Percentiles rank a stretch among this genome's conserved stretches.
Conservation (phyloP, 1,140 invertebrate species). For the Tribolium castaneum region DNA sequence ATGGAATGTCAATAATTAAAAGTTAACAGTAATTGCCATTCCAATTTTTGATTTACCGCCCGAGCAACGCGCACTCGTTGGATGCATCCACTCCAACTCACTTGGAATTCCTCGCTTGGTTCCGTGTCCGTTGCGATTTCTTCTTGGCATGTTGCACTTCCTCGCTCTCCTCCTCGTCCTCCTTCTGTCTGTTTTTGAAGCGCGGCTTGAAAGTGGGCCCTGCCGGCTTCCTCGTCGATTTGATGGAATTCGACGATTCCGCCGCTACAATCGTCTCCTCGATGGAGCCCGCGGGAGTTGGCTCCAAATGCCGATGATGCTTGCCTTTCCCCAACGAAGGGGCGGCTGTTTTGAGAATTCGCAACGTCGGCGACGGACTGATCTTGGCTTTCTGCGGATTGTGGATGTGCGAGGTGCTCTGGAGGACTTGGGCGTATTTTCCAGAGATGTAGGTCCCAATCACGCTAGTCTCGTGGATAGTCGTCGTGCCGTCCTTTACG, state of each 20-base stretch:
- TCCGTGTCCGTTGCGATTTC: conserved; percentile 49
- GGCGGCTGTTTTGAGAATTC: conserved; percentile 79
- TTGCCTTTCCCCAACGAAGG: conserved; percentile 69
- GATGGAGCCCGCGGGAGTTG: conserved; percentile 69
- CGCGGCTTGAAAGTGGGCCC: conserved; percentile 63
- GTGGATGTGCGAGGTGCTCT: conserved; percentile 62
- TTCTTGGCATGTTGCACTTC: conserved; percentile 56
- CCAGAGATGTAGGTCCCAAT: conserved; percentile 89
- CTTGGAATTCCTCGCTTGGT: conserved; percentile 54
- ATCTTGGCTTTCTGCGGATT: conserved; percentile 69
- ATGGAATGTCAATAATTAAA: not conserved
- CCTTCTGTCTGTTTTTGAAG: conserved; percentile 60
- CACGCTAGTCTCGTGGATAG: conserved; percentile 87
- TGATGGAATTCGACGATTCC: conserved; percentile 66
- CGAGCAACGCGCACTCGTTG: not conserved
- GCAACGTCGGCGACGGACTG: conserved; percentile 71
- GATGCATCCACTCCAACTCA: conserved; percentile 47
- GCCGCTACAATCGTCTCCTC: conserved; percentile 68
- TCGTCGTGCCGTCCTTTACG: conserved; percentile 84
- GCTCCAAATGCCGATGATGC: conserved; percentile 69
- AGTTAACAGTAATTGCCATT: too few relatives aligned
- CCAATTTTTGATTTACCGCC: not conserved
- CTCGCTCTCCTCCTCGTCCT: conserved; percentile 60
- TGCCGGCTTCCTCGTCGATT: conserved; percentile 68
- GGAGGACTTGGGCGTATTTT: conserved; percentile 83